phyloP scores from a whole-genome alignment of 1,140 invertebrate genomes.

The Spodoptera litura region DNA sequence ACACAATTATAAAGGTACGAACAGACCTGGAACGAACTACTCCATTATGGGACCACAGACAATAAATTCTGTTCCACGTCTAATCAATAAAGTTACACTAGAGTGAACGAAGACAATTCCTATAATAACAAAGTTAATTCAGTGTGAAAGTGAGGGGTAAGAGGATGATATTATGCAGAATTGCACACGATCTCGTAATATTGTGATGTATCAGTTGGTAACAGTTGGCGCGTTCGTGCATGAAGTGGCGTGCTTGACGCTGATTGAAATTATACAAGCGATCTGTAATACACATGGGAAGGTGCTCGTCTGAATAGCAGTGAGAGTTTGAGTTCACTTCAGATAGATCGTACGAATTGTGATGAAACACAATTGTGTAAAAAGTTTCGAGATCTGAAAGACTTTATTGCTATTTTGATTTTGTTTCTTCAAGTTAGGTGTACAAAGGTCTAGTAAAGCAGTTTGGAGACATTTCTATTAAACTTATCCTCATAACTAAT shows the following conservation, averaged over 20 bases:
- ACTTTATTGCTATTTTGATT: too few species aligned
- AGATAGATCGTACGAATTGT: not conserved
- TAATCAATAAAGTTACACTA: conserved; percentile 20
- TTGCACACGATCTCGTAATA: conserved; percentile 32
- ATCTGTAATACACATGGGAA: conserved; percentile 33
- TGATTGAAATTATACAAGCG: conserved; percentile 26
- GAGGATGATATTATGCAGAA: conserved; percentile 27
- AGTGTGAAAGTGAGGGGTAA: conserved; percentile 29
- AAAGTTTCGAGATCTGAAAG: too few species aligned
- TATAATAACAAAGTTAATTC: conserved; percentile 22
- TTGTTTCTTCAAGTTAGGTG: too few species aligned
- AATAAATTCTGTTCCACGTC: conserved; percentile 9
- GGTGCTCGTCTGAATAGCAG: not conserved
- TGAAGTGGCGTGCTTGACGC: conserved; percentile 33
- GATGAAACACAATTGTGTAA: too few species aligned
- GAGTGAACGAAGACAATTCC: conserved; percentile 6
- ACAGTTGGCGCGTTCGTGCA: conserved; percentile 32
- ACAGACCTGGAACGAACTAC: conserved; percentile 12
- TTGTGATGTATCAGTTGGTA: conserved; percentile 31
- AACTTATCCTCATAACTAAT: not conserved
- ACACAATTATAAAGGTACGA: not conserved
- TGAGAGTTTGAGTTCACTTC: conserved; percentile 16
- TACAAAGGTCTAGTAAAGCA: too few species aligned
- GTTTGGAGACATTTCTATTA: too few species aligned
- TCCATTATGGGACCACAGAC: conserved; percentile 17